These are phyloP conservation scores for Tyria jacobaeae DNA, from an alignment of 2,888 invertebrate genomes.

Conservation along the genomic window DNA sequence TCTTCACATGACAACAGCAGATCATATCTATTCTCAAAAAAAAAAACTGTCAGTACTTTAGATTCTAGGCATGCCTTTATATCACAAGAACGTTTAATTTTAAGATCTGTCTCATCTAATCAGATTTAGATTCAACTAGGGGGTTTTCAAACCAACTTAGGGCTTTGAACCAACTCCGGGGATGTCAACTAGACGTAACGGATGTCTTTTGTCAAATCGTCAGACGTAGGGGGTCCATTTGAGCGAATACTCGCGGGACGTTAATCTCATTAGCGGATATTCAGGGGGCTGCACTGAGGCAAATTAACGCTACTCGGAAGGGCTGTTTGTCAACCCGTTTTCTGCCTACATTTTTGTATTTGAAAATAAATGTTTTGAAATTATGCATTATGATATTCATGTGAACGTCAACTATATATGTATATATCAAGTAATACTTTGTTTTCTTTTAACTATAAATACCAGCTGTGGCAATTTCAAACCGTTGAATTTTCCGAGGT, in stretches of 20 bases:
- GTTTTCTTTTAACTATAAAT: not conserved
- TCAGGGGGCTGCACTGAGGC: constrained; percentile 58
- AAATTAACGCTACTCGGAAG: constrained; percentile 56
- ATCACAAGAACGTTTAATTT: constrained; percentile 21
- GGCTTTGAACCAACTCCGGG: constrained; percentile 12
- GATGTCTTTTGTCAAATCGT: constrained; percentile 61
- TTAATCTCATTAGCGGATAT: constrained; percentile 67
- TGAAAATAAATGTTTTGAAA: constrained; percentile 12
- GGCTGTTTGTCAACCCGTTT: constrained; percentile 29
- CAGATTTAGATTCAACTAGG: constrained; percentile 37
- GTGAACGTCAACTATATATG: no score
- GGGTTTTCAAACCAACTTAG: constrained; percentile 9
- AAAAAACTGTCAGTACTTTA: not conserved
- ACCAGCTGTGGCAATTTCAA: no score
- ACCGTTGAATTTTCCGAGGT: no score
- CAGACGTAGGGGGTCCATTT: constrained; percentile 61
- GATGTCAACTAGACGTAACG: constrained; percentile 24
- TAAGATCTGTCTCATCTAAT: constrained; percentile 27
- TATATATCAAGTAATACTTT: no score
- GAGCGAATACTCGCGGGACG: constrained; percentile 57
- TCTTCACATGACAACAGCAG: no score
- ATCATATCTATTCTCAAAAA: not conserved
- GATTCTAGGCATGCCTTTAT: not conserved
- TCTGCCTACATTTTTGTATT: not conserved
- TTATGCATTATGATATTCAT: constrained; percentile 8